Evolutionary conservation across 2,888 invertebrate species (phyloP).

Genomic region (Unio pictorum): DNA sequence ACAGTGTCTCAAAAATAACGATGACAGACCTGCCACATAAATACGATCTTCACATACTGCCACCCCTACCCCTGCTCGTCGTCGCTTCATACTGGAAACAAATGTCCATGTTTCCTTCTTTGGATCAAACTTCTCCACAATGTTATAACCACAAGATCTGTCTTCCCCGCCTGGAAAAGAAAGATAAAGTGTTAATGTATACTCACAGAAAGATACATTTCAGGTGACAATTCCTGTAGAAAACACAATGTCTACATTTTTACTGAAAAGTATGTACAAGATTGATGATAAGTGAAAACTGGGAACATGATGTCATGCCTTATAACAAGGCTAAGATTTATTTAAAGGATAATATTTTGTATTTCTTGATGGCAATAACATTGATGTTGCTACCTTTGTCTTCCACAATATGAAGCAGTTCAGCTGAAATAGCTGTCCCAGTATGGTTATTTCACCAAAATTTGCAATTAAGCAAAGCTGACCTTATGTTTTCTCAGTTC

Average conservation of each 20-base stretch:
- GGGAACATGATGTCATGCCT: no score
- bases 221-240: neutral
- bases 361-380: no score
- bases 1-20: no score
- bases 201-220: neutral
- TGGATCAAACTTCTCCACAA: constrained; percentile 91
- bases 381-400: no score
- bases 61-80: constrained; percentile 82
- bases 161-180: constrained; percentile 84
- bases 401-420: no score
- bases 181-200: neutral
- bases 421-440: no score
- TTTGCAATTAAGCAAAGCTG: no score
- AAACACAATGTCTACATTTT: neutral
- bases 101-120: constrained; percentile 86
- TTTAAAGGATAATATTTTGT: no score
- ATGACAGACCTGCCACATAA: constrained; percentile 79
- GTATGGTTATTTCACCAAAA: no score
- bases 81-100: constrained; percentile 88
- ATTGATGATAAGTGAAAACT: neutral
- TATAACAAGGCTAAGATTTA: no score
- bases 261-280: no score
- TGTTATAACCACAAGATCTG: constrained; percentile 90
- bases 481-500: no score
- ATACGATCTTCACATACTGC: constrained; percentile 90